A percentile compares a stretch with the other conserved stretches of the same genome.
Conservation (phyloP, 2,888 invertebrate genomes). For the Agrochola lychnidis region DNA sequence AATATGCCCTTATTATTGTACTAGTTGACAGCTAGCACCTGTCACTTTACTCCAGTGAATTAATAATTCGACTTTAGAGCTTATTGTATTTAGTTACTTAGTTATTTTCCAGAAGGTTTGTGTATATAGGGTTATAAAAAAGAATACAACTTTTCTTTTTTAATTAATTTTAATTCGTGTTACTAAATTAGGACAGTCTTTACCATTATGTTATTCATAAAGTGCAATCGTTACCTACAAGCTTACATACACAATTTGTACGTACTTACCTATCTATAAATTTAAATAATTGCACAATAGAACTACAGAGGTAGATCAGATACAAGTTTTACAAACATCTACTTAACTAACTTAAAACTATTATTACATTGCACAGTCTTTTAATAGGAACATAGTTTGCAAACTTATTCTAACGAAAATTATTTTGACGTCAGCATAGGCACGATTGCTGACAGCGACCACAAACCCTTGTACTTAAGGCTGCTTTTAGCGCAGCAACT, state of each 20-base stretch:
- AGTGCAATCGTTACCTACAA: conserved; percentile 2
- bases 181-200: conserved; percentile 12
- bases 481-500: conserved; percentile 74
- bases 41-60: too few relatives aligned
- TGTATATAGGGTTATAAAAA: background rate
- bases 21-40: too few relatives aligned
- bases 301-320: conserved; percentile 34
- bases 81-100: background rate
- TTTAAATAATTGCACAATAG: conserved; percentile 71
- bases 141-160: too few relatives aligned
- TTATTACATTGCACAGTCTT: conserved; percentile 57
- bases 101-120: too few relatives aligned
- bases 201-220: conserved; percentile 18
- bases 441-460: conserved; percentile 70
- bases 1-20: too few relatives aligned
- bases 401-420: conserved; percentile 13
- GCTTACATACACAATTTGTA: conserved; percentile 19
- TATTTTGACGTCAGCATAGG: conserved; percentile 40
- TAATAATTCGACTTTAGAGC: background rate
- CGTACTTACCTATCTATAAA: background rate
- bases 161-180: conserved; percentile 24
- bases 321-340: conserved; percentile 57
- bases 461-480: conserved; percentile 71
- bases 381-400: conserved; percentile 29
- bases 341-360: conserved; percentile 27